These are phyloP conservation scores for Apostichopus parvimensis DNA, from an alignment of 35 echinoderm and acorn worm genomes.

Conservation along the genomic window DNA sequence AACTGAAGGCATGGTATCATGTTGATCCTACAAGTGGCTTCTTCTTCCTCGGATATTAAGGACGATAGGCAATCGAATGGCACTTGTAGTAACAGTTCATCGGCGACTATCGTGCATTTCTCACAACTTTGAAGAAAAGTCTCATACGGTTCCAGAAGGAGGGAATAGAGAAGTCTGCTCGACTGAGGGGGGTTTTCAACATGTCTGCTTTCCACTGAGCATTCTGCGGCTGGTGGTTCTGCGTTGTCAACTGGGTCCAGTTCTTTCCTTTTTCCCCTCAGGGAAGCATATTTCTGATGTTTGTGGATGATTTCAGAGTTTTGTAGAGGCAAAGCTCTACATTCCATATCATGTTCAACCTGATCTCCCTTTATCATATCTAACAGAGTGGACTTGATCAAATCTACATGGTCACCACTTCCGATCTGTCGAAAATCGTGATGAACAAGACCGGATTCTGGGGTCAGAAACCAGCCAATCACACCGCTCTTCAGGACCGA, in stretches of 20 bases:
- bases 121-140: neutral
- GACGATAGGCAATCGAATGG: constrained; percentile 21
- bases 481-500: neutral
- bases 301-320: constrained; percentile 4
- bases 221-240: neutral
- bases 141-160: constrained; percentile 4
- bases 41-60: neutral
- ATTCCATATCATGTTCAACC: constrained; percentile 27
- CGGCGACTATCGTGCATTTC: neutral
- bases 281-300: neutral
- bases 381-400: neutral
- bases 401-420: neutral
- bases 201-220: neutral
- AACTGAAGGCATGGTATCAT: constrained; percentile 37
- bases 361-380: neutral
- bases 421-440: neutral
- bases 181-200: neutral
- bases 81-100: constrained; percentile 24
- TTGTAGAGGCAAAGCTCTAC: constrained; percentile 19
- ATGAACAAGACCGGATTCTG: neutral
- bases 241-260: neutral
- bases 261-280: neutral
- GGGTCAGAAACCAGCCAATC: constrained; percentile 22
- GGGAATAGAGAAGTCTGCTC: neutral
- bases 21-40: constrained; percentile 9